phyloP scores from a whole-genome alignment of 2,797 vertebrate genomes.

The Octomys mimax region DNA sequence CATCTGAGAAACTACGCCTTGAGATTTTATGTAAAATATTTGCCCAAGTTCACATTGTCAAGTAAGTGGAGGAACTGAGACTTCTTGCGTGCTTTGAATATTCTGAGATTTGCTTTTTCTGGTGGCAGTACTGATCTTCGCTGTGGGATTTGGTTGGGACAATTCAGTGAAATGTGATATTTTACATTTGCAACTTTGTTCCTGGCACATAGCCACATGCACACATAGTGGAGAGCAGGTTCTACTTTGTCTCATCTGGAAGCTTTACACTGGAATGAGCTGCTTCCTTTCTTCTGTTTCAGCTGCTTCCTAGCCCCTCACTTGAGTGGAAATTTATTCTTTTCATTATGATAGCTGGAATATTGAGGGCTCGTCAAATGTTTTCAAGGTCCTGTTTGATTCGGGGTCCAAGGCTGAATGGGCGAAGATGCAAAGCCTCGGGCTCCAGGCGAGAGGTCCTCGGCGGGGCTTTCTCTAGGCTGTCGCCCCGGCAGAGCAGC shows the following conservation, averaged over 20 bases:
- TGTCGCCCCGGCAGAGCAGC: not conserved
- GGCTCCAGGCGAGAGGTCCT: not conserved
- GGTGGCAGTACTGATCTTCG: not conserved
- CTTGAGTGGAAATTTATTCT: conserved; percentile 21
- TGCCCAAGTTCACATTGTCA: not conserved
- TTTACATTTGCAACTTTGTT: conserved; percentile 2
- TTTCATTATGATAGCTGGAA: not conserved
- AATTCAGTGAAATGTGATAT: not conserved
- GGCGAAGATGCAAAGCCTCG: not conserved
- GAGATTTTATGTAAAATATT: not conserved
- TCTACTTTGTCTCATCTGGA: not conserved
- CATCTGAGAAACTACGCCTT: not conserved
- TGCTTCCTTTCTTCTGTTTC: not conserved
- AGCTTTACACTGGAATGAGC: not conserved
- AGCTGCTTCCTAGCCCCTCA: not conserved
- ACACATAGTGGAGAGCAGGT: not conserved
- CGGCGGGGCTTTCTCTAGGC: not conserved
- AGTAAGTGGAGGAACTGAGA: not conserved
- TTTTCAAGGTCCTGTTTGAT: not conserved
- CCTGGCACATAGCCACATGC: not conserved
- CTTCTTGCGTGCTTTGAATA: not conserved
- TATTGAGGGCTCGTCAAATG: not conserved
- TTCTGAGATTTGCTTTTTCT: not conserved
- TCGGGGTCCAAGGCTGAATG: not conserved
- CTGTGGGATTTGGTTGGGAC: not conserved